Percentiles rank a stretch among this genome's conserved stretches.
Conservation (phyloP, 2,888 invertebrate genomes). For the Capitulum mitella region DNA sequence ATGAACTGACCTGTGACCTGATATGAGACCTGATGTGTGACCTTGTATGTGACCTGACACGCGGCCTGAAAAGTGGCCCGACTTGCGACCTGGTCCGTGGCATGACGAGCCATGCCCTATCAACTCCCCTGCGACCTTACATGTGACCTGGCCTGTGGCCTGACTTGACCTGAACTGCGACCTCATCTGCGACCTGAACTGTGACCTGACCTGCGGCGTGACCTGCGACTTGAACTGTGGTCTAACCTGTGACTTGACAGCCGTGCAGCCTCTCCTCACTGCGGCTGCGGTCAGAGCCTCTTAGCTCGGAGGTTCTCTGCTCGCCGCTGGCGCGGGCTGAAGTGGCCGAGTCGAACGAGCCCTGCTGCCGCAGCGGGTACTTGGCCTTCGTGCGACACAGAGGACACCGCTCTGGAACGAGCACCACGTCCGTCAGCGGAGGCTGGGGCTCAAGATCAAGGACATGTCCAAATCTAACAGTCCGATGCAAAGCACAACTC, state of each 20-base stretch:
- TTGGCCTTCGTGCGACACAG: slow-evolving; percentile 2
- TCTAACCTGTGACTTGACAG: neutral
- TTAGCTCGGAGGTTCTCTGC: neutral
- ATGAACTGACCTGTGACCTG: too few relatives aligned
- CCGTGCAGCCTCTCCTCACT: slow-evolving; percentile 8
- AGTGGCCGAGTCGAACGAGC: neutral
- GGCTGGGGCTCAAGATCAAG: too few relatives aligned
- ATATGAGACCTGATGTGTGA: too few relatives aligned
- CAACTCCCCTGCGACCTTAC: neutral
- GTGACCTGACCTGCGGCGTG: neutral
- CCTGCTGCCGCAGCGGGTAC: neutral
- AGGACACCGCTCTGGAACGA: neutral
- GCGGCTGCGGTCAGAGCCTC: neutral
- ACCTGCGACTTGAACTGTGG: neutral
- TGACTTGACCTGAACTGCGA: neutral
- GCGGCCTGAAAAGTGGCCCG: neutral
- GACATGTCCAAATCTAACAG: too few relatives aligned
- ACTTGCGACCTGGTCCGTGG: neutral
- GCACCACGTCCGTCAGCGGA: too few relatives aligned
- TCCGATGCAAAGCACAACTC: too few relatives aligned
- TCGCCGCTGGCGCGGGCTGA: neutral
- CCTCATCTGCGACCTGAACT: neutral
- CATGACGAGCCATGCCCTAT: neutral
- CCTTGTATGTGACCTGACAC: too few relatives aligned
- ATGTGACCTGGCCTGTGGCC: neutral